phyloP scores from a whole-genome alignment of 2,797 vertebrate genomes.

The Chelidonichthys spinosus region DNA sequence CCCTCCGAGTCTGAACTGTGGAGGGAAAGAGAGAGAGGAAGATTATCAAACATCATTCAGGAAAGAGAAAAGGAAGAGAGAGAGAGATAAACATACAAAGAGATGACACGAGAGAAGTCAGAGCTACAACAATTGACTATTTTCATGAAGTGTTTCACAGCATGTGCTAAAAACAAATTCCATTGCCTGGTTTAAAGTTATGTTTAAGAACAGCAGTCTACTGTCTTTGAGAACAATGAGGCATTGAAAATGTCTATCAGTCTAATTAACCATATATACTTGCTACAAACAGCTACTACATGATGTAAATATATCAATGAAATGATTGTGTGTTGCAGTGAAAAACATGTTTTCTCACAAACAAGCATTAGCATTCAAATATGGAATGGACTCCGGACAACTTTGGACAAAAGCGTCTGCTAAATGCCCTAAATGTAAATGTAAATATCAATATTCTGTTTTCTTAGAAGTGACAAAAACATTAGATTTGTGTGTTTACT shows the following conservation, averaged over 20 bases:
- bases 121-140: not conserved
- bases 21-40: constrained; percentile 38
- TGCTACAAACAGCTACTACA: not conserved
- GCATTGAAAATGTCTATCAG: constrained; percentile 6
- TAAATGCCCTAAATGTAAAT: too few relatives aligned
- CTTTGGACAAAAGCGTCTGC: too few relatives aligned
- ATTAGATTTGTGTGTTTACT: constrained; percentile 55
- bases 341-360: not conserved
- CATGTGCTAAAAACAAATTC: constrained; percentile 31
- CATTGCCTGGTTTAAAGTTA: not conserved
- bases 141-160: not conserved
- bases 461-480: constrained; percentile 50
- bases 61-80: not conserved
- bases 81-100: not conserved
- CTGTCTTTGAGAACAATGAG: constrained; percentile 29
- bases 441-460: constrained; percentile 9
- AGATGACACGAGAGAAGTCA: too few relatives aligned
- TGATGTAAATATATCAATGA: not conserved
- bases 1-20: constrained; percentile 94
- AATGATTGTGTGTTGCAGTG: not conserved
- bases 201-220: constrained; percentile 9
- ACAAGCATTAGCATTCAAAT: constrained; percentile 26
- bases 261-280: not conserved
- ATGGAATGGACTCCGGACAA: too few relatives aligned
- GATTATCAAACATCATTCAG: not conserved